Evolutionary conservation across 2,888 invertebrate genomes (phyloP), one percentile per base, ranked within the genome.

Genomic region (Drepanosiphum platanoidis): DNA sequence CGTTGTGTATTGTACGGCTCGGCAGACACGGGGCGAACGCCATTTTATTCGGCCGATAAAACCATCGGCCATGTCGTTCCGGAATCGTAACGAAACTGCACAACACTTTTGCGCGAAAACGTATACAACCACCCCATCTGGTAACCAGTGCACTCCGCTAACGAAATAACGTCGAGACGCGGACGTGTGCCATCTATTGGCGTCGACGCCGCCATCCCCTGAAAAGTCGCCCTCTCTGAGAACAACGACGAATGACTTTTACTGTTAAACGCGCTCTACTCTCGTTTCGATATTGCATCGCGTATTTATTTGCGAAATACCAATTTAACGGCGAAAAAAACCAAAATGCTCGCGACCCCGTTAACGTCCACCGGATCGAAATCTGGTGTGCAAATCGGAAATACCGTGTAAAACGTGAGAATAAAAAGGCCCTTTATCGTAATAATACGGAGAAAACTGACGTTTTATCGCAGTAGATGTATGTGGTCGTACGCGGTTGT

Each of bases 141-240:
- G 66, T 34, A 22, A 71, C n/a, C 7, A 34, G 30, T n/a, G 22
- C n/a, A 18, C 36, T 8, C 15, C 15, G 8, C 27, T 75, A n/a
- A 32, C 22, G 13, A 39, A 64, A 42, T 22, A 42, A 64, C 22
- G 30, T n/a, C 32, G 1, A 8, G 27, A 64, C 15, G 3, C 39
- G n/a, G 27, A 52, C 52, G 27, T 78, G 78, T 78, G 78, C 70
- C 32, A 78, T 78, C 86, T 78, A 22, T 78, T 42, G 71, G 64
- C 32, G 32, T 39, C 39, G 7, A 27, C 18, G 13, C 39, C 18
- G 13, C 39, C 46, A 32, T 42, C 42, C 78, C 66, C 11, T 34
- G 71, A 61, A 78, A 72, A 11, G 30, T 42, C 80, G 86, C 79
- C 52, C 66, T 80, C 86, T 80, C 61, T 66, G 78, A 39, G 78